A percentile compares a stretch with the other conserved stretches of the same genome.
phyloP scores from a whole-genome alignment of 1,140 invertebrate genomes.

The Stenopsyche tienmushanensis region DNA sequence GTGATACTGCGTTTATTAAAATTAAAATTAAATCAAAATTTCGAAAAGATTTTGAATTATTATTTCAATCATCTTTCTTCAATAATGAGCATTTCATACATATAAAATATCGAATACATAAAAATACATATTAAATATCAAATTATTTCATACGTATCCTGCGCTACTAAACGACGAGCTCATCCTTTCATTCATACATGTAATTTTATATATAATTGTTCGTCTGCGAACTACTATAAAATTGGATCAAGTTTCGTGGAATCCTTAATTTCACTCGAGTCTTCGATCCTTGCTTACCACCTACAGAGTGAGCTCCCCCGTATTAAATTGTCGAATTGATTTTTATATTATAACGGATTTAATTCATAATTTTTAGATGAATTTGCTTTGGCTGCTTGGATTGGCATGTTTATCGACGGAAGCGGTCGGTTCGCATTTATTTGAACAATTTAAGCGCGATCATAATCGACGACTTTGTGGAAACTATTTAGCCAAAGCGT shows the following conservation, averaged over 20 bases:
- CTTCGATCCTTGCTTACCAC: neutral
- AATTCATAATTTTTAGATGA: constrained; percentile 27
- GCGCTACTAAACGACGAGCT: too few species aligned
- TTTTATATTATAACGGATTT: neutral
- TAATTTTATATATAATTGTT: too few species aligned
- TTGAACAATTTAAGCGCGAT: neutral
- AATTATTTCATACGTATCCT: too few species aligned
- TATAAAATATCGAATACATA: too few species aligned
- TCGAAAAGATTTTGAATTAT: too few species aligned
- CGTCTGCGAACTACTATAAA: neutral
- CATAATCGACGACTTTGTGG: neutral
- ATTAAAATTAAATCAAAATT: too few species aligned
- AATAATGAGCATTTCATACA: too few species aligned
- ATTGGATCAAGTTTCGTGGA: neutral
- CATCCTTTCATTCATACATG: too few species aligned
- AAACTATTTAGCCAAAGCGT: neutral
- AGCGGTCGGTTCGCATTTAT: constrained; percentile 1
- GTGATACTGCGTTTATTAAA: too few species aligned
- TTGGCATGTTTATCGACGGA: constrained; percentile 22
- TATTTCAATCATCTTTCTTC: too few species aligned
- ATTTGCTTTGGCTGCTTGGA: constrained; percentile 31
- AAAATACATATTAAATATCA: too few species aligned
- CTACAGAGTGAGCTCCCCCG: too few species aligned
- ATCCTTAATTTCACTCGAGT: neutral
- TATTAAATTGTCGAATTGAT: neutral